These are phyloP conservation scores for Cavia porcellus DNA, from an alignment of 2,113 vertebrate species.

Conservation along the genomic window DNA sequence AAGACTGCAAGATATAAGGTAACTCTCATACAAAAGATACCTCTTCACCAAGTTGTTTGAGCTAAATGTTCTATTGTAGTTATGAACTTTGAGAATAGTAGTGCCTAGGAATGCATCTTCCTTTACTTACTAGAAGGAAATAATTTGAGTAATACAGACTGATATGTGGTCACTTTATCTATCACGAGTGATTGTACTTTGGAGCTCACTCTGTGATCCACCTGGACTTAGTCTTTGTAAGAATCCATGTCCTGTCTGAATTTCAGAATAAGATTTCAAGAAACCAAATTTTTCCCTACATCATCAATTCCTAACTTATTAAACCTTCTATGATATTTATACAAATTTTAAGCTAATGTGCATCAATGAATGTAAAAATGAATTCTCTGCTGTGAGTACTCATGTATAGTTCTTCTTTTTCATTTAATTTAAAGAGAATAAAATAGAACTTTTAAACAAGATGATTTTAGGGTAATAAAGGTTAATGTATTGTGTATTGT, in stretches of 20 bases:
- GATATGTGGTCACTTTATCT: accelerated
- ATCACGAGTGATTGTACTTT: accelerated
- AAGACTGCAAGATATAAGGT: neutral
- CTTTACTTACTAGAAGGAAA: neutral
- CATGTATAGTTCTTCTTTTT: neutral
- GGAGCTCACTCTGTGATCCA: neutral
- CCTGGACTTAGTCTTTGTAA: neutral
- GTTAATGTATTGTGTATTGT: too few species aligned
- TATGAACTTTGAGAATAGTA: neutral
- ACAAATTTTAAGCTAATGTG: neutral
- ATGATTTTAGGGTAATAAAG: too few species aligned
- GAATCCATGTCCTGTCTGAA: neutral
- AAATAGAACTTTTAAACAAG: too few species aligned
- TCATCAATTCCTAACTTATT: neutral
- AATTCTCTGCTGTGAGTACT: neutral
- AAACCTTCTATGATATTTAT: neutral
- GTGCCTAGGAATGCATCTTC: too few species aligned
- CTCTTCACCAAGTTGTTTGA: neutral
- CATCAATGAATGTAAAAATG: too few species aligned
- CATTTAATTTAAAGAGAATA: too few species aligned
- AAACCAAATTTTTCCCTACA: neutral
- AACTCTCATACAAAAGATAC: neutral
- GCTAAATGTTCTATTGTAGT: neutral
- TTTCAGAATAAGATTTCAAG: neutral
- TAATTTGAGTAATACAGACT: neutral